phyloP scores from a whole-genome alignment of 2,113 vertebrate species.

The Lycaon pictus region DNA sequence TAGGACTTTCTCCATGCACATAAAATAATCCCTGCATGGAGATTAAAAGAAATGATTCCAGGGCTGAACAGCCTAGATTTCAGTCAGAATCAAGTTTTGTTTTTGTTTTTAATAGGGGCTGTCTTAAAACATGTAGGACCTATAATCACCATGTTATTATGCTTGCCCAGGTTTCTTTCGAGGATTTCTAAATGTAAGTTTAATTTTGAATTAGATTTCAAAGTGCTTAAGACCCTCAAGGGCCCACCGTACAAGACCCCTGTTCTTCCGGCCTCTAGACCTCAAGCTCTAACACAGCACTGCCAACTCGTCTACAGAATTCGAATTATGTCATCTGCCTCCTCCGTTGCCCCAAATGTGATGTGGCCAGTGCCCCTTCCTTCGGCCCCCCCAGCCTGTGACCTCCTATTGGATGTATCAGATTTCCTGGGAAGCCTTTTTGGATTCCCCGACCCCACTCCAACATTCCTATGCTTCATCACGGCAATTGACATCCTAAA shows the following conservation, averaged over 20 bases:
- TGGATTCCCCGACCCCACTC: background rate
- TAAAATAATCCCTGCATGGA: background rate
- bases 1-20: background rate
- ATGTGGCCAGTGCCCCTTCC: background rate
- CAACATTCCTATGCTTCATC: background rate
- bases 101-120: background rate
- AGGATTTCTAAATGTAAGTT: background rate
- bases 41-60: background rate
- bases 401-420: background rate
- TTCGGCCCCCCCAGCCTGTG: background rate
- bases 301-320: background rate
- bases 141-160: background rate
- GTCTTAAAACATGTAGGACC: background rate
- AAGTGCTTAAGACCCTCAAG: background rate
- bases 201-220: slow-evolving; percentile 25
- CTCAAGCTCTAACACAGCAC: background rate
- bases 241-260: background rate
- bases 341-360: background rate
- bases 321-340: fast-evolving
- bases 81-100: slow-evolving; percentile 36
- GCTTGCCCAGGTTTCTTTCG: slow-evolving; percentile 19
- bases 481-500: background rate
- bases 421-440: background rate
- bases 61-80: background rate
- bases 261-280: background rate